Conservation (phyloP, 2,888 invertebrate species). For the Clanis bilineata region DNA sequence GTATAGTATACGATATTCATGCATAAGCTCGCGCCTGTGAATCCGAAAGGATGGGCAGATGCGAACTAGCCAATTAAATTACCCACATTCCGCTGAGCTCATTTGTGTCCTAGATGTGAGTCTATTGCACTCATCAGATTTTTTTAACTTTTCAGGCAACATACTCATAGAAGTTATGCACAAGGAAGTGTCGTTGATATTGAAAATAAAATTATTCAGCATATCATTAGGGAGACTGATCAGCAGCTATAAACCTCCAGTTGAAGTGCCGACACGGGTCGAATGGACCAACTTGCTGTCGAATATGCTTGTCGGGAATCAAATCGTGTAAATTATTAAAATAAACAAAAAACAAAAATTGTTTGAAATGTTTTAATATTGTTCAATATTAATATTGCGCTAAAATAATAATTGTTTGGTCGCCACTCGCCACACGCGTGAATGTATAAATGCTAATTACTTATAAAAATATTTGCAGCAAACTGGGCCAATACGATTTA, state of each 20-base stretch:
- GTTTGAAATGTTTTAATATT: conserved; percentile 66
- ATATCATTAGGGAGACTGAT: conserved; percentile 63
- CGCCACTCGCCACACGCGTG: conserved; percentile 70
- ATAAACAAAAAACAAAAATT: conserved; percentile 38
- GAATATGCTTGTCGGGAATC: conserved; percentile 68
- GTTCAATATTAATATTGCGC: conserved; percentile 64
- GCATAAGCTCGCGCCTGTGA: no score
- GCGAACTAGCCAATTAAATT: no score
- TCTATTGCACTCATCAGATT: no score
- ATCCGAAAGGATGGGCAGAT: no score
- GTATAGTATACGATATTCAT: no score
- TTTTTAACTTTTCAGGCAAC: conserved; percentile 56
- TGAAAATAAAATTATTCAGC: conserved; percentile 60
- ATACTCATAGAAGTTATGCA: conserved; percentile 57
- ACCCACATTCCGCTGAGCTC: no score
- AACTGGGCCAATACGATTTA: conserved; percentile 42
- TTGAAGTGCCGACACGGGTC: conserved; percentile 56
- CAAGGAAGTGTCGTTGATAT: conserved; percentile 46
- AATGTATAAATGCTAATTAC: conserved; percentile 68
- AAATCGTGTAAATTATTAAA: conserved; percentile 50
- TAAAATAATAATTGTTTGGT: conserved; percentile 69
- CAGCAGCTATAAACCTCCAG: conserved; percentile 61
- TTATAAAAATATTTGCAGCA: conserved; percentile 51
- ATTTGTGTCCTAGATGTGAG: no score
- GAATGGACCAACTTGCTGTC: conserved; percentile 69